phyloP scores from a whole-genome alignment of 2,888 invertebrate species.

The Pemphredon lugubris region DNA sequence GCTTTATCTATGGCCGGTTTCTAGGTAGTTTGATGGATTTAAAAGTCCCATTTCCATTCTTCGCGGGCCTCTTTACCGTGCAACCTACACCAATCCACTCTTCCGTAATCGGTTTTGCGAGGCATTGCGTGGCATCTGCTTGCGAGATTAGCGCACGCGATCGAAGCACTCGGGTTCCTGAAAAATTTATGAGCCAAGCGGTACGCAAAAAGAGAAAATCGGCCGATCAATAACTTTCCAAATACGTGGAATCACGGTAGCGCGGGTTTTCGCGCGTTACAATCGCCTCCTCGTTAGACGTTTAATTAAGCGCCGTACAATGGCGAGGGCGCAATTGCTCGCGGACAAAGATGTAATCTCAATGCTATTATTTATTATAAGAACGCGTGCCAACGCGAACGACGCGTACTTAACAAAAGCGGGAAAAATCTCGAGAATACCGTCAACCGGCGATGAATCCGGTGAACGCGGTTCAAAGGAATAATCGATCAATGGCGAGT shows the following conservation, averaged over 20 bases:
- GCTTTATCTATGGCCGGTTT: constrained; percentile 61
- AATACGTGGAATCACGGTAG: constrained; percentile 32
- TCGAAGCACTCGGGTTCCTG: constrained; percentile 59
- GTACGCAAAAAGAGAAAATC: constrained; percentile 39
- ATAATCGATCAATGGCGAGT: too few relatives aligned
- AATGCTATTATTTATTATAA: not conserved
- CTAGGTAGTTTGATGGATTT: constrained; percentile 64
- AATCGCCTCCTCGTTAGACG: constrained; percentile 5
- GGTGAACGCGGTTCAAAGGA: too few relatives aligned
- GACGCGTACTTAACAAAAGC: not conserved
- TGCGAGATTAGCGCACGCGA: constrained; percentile 68
- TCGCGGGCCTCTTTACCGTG: constrained; percentile 59
- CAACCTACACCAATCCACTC: constrained; percentile 48
- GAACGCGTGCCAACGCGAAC: not conserved
- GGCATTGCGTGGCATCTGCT: constrained; percentile 70
- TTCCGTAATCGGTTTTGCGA: constrained; percentile 65
- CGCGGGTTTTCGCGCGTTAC: not conserved
- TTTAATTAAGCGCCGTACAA: constrained; percentile 18
- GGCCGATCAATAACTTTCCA: constrained; percentile 41
- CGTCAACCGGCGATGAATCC: too few relatives aligned
- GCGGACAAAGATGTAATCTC: not conserved
- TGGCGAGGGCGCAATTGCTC: not conserved
- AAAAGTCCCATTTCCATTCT: constrained; percentile 65
- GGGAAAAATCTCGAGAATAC: too few relatives aligned
- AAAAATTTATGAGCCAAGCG: constrained; percentile 62